Evolutionary conservation across 2,113 vertebrate species (phyloP).

Genomic region (Emydocephalus ijimae): DNA sequence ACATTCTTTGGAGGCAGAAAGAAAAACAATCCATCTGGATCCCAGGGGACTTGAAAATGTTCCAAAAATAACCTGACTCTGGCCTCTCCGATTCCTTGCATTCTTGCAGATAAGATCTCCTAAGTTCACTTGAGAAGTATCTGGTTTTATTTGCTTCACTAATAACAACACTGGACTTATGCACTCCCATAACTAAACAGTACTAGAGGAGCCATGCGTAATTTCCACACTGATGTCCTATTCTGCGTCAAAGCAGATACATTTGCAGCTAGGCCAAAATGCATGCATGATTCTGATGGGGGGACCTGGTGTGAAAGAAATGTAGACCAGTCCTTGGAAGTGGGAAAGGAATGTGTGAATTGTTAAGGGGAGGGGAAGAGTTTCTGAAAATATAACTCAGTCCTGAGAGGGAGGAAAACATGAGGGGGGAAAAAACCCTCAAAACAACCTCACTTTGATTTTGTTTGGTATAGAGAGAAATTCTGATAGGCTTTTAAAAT

Average conservation of each 20-base stretch:
- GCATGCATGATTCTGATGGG: background rate
- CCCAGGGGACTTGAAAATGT: constrained; percentile 56
- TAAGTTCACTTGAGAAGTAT: constrained; percentile 20
- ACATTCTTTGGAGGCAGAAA: constrained; percentile 46
- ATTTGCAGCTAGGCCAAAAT: background rate
- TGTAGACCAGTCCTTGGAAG: background rate
- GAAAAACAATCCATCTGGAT: constrained; percentile 48
- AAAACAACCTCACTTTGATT: background rate
- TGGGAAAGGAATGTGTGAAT: background rate
- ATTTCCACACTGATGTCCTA: background rate
- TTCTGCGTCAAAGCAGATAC: background rate
- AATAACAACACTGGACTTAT: background rate
- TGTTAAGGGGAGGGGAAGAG: background rate
- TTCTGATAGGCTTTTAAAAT: background rate
- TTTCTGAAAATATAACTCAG: background rate
- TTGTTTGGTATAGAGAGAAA: background rate
- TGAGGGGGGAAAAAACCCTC: background rate
- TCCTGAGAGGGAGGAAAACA: background rate
- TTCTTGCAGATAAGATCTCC: constrained; percentile 33
- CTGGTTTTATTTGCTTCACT: background rate
- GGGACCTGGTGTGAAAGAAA: background rate
- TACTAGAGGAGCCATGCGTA: background rate
- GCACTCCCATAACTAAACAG: too few relatives aligned
- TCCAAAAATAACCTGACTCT: constrained; percentile 62
- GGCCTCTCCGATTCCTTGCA: constrained; percentile 51